Evolutionary conservation across 2,888 invertebrate genomes (phyloP), one percentile per base, ranked within the genome.

Genomic region (Acronicta psi): DNA sequence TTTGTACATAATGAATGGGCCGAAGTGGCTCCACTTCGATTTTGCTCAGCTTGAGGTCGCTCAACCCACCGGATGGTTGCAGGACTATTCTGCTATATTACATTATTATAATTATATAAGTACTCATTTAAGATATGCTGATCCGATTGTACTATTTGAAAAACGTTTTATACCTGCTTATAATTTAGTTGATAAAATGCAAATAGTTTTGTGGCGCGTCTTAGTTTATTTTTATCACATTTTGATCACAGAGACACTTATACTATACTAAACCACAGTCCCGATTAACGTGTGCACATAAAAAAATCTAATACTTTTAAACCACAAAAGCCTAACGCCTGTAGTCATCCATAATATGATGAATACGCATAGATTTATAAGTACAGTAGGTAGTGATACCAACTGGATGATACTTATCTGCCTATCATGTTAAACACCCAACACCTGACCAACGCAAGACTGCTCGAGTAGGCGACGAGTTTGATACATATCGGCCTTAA

Each of bases 1-100:
- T 72, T 73, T 62, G 63, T 68, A 54, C 67, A 11, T 29, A 69
- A 66, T 76, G 68, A 80, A 77, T 77, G 77, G 76, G 69, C 79
- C 68, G 65, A 71, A 76, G 80, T 68, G 62, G 59, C 59, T 60
- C 53, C 43, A 54, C 61, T 62, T 68, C 56, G 68, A 61, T 71
- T 70, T 70, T 54, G 68, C 75, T 73, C 73, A 67, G 49, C n/a
- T 45, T 49, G 66, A 43, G 85, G 84, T 80, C 84, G 73, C 64
- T 81, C 75, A 86, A 80, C 83, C 63, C 69, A 52, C 50, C 57
- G 62, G 58, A 61, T 53, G 54, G 44, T 38, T 44, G 65, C 59
- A 63, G 66, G 71, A 56, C 64, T 75, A 73, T 81, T 77, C 69
- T 70, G 49, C 50, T 29, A 50, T 62, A 53, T 63, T 53, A 50